A percentile compares a stretch with the other conserved stretches of the same genome.
Conservation (phyloP, 2,797 vertebrate species). For the Catamblyrhynchus diadema region DNA sequence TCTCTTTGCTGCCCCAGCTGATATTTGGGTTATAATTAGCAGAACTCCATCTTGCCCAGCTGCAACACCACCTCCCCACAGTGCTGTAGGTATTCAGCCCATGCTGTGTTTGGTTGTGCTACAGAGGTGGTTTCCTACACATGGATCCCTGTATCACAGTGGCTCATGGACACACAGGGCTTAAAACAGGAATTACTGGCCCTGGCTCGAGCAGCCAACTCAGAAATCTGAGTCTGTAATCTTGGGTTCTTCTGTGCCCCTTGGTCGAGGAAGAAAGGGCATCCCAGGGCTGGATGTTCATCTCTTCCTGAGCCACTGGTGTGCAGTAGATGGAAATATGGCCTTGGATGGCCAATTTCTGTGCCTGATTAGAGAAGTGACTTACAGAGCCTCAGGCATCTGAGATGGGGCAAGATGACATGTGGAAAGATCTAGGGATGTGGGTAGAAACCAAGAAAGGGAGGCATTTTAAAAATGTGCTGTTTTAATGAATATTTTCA, state of each 20-base stretch:
- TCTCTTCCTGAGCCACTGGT: neutral
- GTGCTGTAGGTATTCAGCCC: neutral
- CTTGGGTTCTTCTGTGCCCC: neutral
- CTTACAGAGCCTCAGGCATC: neutral
- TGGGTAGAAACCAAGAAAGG: neutral
- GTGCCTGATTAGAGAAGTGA: neutral
- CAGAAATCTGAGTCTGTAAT: neutral
- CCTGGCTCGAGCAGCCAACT: neutral
- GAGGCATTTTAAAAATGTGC: neutral
- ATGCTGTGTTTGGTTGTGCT: fast-evolving
- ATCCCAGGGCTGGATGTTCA: neutral
- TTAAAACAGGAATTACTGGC: neutral
- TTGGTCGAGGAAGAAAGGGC: fast-evolving
- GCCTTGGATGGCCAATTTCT: neutral
- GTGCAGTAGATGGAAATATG: fast-evolving
- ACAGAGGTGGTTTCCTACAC: neutral
- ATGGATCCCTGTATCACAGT: neutral
- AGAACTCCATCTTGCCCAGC: neutral
- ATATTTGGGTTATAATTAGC: neutral
- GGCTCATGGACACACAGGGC: too few species aligned
- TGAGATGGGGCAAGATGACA: neutral
- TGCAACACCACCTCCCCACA: fast-evolving
- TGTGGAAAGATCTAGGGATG: neutral
- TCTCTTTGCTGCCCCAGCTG: neutral
- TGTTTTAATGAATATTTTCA: constrained; percentile 3